Conservation (phyloP, 2,888 invertebrate species). For the Polymixis lichenea region DNA sequence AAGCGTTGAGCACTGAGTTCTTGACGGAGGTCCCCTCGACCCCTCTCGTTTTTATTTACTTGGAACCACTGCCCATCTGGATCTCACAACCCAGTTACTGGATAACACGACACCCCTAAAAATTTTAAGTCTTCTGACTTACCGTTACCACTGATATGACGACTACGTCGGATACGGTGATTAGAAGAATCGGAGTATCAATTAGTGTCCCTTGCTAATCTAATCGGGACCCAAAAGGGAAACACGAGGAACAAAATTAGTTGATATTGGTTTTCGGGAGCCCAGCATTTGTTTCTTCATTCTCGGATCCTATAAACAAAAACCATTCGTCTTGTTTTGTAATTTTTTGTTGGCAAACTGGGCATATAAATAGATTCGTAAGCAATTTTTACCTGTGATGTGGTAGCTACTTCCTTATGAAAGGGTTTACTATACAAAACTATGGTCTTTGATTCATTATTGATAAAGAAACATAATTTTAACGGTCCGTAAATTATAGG, state of each 20-base stretch:
- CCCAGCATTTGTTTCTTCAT: conserved; percentile 9
- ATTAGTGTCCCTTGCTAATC: conserved; percentile 1
- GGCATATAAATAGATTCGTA: too few relatives aligned
- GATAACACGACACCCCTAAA: background rate
- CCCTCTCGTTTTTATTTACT: background rate
- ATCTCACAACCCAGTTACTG: background rate
- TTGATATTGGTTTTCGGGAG: background rate
- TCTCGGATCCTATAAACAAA: too few relatives aligned
- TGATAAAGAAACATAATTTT: too few relatives aligned
- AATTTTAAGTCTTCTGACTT: background rate
- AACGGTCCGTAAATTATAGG: too few relatives aligned
- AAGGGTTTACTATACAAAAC: too few relatives aligned
- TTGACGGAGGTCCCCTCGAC: too few relatives aligned
- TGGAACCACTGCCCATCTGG: background rate
- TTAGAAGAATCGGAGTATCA: background rate
- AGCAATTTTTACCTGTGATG: too few relatives aligned
- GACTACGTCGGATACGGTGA: background rate
- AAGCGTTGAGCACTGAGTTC: too few relatives aligned
- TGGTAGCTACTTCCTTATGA: too few relatives aligned
- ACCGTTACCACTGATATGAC: background rate
- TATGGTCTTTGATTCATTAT: too few relatives aligned
- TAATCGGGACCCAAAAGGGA: background rate
- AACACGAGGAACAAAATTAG: background rate
- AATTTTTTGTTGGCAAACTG: too few relatives aligned
- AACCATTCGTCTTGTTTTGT: too few relatives aligned